A percentile compares a stretch with the other conserved stretches of the same genome.
Conservation (phyloP, 92 coral and sea anemone genomes). For the Diadumene lineata region DNA sequence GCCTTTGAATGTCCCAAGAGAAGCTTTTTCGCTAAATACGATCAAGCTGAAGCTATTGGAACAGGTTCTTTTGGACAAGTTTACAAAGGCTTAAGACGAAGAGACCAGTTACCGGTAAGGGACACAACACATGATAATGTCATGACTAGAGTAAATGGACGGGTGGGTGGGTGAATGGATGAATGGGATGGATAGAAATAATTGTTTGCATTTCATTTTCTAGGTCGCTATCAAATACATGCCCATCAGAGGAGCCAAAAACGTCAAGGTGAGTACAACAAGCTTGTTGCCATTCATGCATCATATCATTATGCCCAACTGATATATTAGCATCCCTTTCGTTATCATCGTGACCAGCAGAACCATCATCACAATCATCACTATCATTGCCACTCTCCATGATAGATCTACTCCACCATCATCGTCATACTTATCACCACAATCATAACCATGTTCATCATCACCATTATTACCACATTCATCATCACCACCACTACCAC, state of each 20-base stretch:
- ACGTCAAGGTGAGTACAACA: constrained; percentile 1
- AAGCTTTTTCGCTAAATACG: background rate
- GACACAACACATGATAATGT: background rate
- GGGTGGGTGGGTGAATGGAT: background rate
- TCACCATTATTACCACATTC: too few relatives aligned
- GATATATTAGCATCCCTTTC: too few relatives aligned
- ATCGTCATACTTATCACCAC: too few relatives aligned
- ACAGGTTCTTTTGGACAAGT: constrained; percentile 23
- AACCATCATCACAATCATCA: too few relatives aligned
- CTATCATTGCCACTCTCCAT: too few relatives aligned
- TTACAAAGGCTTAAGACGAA: background rate
- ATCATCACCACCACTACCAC: too few relatives aligned
- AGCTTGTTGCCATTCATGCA: too few relatives aligned
- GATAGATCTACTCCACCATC: too few relatives aligned
- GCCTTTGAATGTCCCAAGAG: constrained; percentile 9
- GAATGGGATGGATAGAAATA: background rate
- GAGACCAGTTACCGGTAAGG: constrained; percentile 22
- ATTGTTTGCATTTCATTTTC: background rate
- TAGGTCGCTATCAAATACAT: constrained; percentile 26
- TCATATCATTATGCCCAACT: too few relatives aligned
- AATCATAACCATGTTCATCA: too few relatives aligned
- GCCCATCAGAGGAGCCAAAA: background rate
- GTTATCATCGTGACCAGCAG: too few relatives aligned
- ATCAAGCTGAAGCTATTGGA: constrained; percentile 3
- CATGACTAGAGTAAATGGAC: background rate